These are phyloP conservation scores for Ellobius talpinus DNA, from an alignment of 2,113 vertebrate species.

Conservation along the genomic window DNA sequence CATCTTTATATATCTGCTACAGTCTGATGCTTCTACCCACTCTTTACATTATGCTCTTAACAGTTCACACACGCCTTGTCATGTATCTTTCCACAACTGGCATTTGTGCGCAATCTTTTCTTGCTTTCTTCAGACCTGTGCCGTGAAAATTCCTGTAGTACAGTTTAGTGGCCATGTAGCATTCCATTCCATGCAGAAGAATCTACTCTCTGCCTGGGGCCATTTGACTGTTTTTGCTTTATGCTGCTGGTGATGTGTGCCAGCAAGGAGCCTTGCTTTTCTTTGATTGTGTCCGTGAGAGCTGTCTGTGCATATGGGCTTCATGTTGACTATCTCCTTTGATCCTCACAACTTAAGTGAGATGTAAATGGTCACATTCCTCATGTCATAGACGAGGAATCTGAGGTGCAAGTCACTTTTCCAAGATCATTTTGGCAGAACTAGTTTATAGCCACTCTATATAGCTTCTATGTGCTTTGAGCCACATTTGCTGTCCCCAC, in stretches of 20 bases:
- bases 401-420: neutral
- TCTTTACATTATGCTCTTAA: neutral
- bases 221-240: neutral
- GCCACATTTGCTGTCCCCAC: neutral
- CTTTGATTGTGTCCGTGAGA: neutral
- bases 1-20: neutral
- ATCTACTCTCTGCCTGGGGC: neutral
- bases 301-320: neutral
- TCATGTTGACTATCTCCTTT: neutral
- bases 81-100: neutral
- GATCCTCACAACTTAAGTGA: neutral
- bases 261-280: neutral
- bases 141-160: neutral
- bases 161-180: neutral
- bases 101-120: neutral
- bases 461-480: fast-evolving
- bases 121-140: neutral
- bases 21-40: neutral
- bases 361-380: neutral
- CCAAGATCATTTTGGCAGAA: neutral
- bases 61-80: neutral
- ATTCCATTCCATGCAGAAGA: neutral
- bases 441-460: neutral
- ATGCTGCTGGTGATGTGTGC: neutral
- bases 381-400: neutral